Conservation (phyloP, 2,113 vertebrate genomes). For the Hepsetus odoe region DNA sequence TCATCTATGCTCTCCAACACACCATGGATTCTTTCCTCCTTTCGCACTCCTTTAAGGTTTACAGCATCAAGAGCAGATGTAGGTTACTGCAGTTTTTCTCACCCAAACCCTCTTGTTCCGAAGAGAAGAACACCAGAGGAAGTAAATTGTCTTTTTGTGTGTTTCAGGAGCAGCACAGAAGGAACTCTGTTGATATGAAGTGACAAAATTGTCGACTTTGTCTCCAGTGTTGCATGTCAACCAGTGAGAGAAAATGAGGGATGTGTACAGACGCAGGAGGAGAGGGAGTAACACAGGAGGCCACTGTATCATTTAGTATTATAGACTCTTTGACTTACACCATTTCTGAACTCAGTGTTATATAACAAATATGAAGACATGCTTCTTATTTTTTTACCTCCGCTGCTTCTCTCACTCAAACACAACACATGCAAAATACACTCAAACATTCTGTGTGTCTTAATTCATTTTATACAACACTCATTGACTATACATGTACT, state of each 20-base stretch:
- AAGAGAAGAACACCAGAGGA: constrained; percentile 17
- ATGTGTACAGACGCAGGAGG: no score
- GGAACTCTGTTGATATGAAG: constrained; percentile 17
- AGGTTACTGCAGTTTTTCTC: constrained; percentile 43
- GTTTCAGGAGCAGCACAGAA: constrained; percentile 37
- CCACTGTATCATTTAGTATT: no score
- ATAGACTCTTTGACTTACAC: neutral
- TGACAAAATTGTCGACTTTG: constrained; percentile 23
- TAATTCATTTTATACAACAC: no score
- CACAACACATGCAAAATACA: no score
- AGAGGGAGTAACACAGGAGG: no score
- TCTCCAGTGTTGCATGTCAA: constrained; percentile 26
- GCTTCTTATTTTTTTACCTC: no score
- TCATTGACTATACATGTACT: no score
- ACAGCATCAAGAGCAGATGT: constrained; percentile 39
- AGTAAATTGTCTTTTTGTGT: constrained; percentile 1
- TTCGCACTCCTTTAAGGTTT: constrained; percentile 26
- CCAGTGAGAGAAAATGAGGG: neutral
- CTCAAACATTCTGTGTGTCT: no score
- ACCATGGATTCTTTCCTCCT: constrained; percentile 29
- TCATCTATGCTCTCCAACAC: constrained; percentile 2
- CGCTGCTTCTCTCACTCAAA: no score
- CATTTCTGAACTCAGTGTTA: no score
- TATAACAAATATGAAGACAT: no score
- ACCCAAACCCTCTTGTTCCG: neutral